These are phyloP conservation scores for Drosophila fuyamai DNA, from an alignment of 1,140 invertebrate genomes.

Conservation along the genomic window DNA sequence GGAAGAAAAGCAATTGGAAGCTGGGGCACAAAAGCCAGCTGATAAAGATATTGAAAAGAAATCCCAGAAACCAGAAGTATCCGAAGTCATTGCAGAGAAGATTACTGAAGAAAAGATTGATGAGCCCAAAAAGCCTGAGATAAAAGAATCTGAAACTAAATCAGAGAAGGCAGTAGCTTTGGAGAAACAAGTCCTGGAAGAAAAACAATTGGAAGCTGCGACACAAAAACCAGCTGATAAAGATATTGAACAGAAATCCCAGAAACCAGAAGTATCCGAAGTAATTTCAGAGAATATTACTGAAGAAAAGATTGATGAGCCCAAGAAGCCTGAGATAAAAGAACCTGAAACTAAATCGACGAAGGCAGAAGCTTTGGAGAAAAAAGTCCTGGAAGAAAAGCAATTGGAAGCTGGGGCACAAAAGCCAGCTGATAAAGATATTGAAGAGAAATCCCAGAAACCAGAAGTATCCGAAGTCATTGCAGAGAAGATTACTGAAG, in stretches of 20 bases:
- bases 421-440: background rate
- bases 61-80: conserved; percentile 40
- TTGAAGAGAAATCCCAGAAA: background rate
- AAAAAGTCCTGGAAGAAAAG: conserved; percentile 21
- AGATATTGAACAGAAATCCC: conserved; percentile 18
- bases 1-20: conserved; percentile 10
- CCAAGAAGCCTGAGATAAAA: conserved; percentile 8
- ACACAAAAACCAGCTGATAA: conserved; percentile 19
- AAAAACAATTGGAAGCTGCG: conserved; percentile 5
- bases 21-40: conserved; percentile 1
- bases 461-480: background rate
- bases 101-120: conserved; percentile 16
- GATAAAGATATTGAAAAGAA: conserved; percentile 10
- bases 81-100: conserved; percentile 32
- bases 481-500: background rate
- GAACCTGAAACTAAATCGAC: conserved; percentile 29
- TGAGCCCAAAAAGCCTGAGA: background rate
- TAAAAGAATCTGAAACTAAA: conserved; percentile 27
- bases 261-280: conserved; percentile 41
- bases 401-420: background rate
- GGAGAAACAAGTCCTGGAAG: conserved; percentile 34
- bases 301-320: conserved; percentile 24
- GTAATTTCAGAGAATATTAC: conserved; percentile 26
- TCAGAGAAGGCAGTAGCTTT: conserved; percentile 44
- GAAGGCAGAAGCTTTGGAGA: conserved; percentile 17